These are phyloP conservation scores for Malaclemys terrapin DNA, from an alignment of 2,113 vertebrate species.

Conservation along the genomic window DNA sequence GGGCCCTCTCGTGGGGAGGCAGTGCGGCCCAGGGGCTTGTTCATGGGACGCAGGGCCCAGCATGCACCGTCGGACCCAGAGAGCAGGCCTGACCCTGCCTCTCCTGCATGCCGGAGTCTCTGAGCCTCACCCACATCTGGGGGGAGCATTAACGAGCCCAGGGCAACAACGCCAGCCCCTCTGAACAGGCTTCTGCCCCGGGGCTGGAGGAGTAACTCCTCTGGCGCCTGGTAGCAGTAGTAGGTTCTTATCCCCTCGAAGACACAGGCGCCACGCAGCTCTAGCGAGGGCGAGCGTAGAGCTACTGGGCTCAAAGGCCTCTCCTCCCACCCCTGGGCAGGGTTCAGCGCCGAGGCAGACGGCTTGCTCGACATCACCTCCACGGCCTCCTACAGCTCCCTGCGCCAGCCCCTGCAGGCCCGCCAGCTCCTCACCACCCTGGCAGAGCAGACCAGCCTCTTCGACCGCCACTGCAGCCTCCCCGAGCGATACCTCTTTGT, in stretches of 20 bases:
- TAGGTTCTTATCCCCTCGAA: not conserved
- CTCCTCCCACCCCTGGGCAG: slow-evolving; percentile 42
- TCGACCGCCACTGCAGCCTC: slow-evolving; percentile 75
- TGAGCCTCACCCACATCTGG: not conserved
- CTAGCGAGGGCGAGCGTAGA: not conserved
- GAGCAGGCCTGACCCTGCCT: not conserved
- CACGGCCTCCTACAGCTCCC: slow-evolving; percentile 78
- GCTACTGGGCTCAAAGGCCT: not conserved
- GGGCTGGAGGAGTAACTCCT: not conserved
- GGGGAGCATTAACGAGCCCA: not conserved
- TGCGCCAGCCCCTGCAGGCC: slow-evolving; percentile 79
- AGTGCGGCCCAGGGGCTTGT: not conserved
- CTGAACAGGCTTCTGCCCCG: no score
- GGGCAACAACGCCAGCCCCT: no score
- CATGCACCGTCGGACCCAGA: not conserved
- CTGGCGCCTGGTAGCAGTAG: not conserved
- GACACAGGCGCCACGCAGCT: not conserved
- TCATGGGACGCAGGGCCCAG: no score
- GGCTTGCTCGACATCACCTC: slow-evolving; percentile 81
- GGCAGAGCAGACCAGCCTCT: slow-evolving; percentile 83
- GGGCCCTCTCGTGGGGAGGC: no score
- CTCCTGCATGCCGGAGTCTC: not conserved
- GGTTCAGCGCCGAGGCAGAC: slow-evolving; percentile 86
- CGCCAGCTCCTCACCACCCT: slow-evolving; percentile 77
- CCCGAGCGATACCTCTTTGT: slow-evolving; percentile 90